Base-by-base conservation (phyloP, 2,113 vertebrate species). In the Sylvia atricapilla region DNA sequence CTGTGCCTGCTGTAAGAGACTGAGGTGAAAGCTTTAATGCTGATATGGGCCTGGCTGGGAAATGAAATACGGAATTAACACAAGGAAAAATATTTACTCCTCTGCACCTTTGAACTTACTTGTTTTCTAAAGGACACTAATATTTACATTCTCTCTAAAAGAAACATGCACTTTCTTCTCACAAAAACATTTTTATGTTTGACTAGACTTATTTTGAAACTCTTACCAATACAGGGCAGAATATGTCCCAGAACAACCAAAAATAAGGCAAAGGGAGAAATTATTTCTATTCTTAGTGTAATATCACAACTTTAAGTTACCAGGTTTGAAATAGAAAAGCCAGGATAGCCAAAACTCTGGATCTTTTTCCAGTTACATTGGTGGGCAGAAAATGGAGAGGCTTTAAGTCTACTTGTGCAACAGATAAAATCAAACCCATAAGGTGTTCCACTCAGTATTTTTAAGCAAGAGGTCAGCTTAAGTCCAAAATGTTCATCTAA, bases 131-230 rank as follows among this genome's bases (percentile, higher is more conserved):
- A 77, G 84, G 63, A 37, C 50, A 22, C 30, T 77, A 56, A 41
- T 95, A 83, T 85, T 95, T 89, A 73, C 58, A 53, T 90, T 92
- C 62, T 80, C 84, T 76, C 41, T 50, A 91, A 80, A 87, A 91
- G 70, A 95, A 94, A 85, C 4, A 9, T 62, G 49, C 46, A 6
- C 82, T 89, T 84, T 69, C 87, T 79, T 66, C 67, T 85, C 84
- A 62, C 35, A 86, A 96, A 95, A 96, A 97, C 91, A 94, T 91
- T 95, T 94, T 66, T 55, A 6, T 56, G 55, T 90, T 95, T 80
- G 78, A 66, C 37, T 46, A 62, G 50, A 75, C 58, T 84, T 97
- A 85, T 94, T 97, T 97, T 94, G 90, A 88, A 93, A 86, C 63
- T 74, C 78, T 86, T 93, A 86, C 86, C 67, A 83, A 58, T 93